These are phyloP conservation scores for Pagetopsis macropterus DNA, from an alignment of 2,797 vertebrate genomes.

Conservation along the genomic window DNA sequence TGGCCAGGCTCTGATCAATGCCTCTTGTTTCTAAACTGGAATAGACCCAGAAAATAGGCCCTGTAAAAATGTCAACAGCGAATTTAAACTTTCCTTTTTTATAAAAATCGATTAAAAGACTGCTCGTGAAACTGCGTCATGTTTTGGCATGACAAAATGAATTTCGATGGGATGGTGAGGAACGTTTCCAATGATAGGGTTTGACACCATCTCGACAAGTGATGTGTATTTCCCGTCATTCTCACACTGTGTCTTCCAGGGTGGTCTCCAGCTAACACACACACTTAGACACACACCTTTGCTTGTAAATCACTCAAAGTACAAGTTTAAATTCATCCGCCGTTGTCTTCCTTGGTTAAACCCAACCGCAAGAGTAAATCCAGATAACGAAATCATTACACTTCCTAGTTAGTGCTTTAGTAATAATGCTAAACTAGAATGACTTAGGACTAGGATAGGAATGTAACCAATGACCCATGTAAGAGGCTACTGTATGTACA, in stretches of 20 bases:
- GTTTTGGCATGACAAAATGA: constrained; percentile 13
- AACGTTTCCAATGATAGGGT: not conserved
- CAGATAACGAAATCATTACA: not conserved
- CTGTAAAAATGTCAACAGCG: constrained; percentile 7
- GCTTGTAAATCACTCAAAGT: constrained; percentile 47
- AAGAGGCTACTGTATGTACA: constrained; percentile 28
- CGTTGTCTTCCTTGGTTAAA: not conserved
- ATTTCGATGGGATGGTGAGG: not conserved
- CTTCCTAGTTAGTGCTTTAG: too few species aligned
- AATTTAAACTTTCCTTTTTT: not conserved
- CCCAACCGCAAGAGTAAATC: too few species aligned
- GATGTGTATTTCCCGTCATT: constrained; percentile 1
- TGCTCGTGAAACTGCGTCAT: not conserved
- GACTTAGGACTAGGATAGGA: constrained; percentile 1
- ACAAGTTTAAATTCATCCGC: not conserved
- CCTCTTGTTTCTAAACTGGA: not conserved
- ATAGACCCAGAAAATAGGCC: not conserved
- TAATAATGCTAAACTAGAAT: not conserved
- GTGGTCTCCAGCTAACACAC: constrained; percentile 52
- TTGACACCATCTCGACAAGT: not conserved
- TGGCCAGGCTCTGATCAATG: too few species aligned
- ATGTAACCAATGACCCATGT: constrained; percentile 32
- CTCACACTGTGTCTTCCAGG: constrained; percentile 27
- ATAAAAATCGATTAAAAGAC: too few species aligned
- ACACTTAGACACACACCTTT: constrained; percentile 26